phyloP scores from a whole-genome alignment of 1,140 invertebrate genomes.

The Hylaeus volcanicus region DNA sequence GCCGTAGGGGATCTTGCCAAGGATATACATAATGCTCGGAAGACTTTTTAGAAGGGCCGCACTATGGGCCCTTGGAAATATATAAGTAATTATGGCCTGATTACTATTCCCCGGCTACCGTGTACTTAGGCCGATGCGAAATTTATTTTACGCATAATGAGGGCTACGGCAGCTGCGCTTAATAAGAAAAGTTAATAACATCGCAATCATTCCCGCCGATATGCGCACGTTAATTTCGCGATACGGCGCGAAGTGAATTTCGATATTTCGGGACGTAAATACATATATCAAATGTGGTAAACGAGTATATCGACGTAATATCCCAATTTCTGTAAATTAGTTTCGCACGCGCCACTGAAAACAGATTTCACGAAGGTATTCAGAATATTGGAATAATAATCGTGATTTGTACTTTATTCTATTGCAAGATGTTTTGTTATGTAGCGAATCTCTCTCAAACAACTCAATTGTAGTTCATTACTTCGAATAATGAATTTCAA shows the following conservation, averaged over 20 bases:
- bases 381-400: too few species aligned
- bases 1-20: conserved; percentile 67
- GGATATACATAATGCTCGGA: conserved; percentile 70
- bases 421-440: too few species aligned
- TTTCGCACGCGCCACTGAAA: too few species aligned
- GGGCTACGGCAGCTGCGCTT: background rate
- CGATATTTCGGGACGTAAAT: background rate
- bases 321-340: background rate
- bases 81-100: conserved; percentile 70
- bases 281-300: background rate
- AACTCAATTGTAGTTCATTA: too few species aligned
- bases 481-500: too few species aligned
- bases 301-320: background rate
- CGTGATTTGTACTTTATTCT: too few species aligned
- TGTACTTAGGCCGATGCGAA: background rate
- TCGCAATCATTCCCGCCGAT: background rate
- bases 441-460: too few species aligned
- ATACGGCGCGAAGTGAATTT: background rate
- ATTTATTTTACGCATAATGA: conserved; percentile 1
- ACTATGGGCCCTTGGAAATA: conserved; percentile 39
- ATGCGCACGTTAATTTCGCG: background rate
- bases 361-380: too few species aligned
- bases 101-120: background rate
- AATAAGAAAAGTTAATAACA: background rate
- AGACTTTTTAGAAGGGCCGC: conserved; percentile 60